phyloP scores from a whole-genome alignment of 2,888 invertebrate genomes.

The Scelioninae gen. 1 region DNA sequence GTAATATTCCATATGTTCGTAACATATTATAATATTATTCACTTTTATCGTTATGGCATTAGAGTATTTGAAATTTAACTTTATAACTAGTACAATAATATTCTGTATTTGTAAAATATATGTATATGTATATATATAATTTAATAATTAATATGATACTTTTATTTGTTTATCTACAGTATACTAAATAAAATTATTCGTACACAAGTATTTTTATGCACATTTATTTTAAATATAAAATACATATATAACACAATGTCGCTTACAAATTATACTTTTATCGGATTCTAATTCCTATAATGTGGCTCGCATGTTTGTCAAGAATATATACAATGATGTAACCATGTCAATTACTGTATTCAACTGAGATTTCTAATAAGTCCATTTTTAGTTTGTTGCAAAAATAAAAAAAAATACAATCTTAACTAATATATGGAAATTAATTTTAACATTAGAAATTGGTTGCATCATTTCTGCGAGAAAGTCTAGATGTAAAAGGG shows the following conservation, averaged over 20 bases:
- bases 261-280: slow-evolving; percentile 9
- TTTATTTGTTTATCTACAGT: too few species aligned
- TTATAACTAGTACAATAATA: too few species aligned
- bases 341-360: slow-evolving; percentile 5
- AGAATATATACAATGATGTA: slow-evolving; percentile 20
- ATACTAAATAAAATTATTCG: too few species aligned
- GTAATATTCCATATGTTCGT: too few species aligned
- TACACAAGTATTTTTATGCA: too few species aligned
- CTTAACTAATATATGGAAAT: background rate
- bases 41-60: too few species aligned
- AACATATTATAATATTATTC: too few species aligned
- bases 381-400: background rate
- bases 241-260: background rate
- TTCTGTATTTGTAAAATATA: too few species aligned
- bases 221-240: too few species aligned
- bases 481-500: slow-evolving; percentile 84
- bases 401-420: background rate
- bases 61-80: too few species aligned
- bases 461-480: slow-evolving; percentile 75
- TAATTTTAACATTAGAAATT: slow-evolving; percentile 41
- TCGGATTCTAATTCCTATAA: slow-evolving; percentile 23
- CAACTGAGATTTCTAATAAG: background rate
- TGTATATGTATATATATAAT: too few species aligned
- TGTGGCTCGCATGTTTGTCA: slow-evolving; percentile 25
- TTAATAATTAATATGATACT: too few species aligned